Evolutionary conservation across 1,140 invertebrate species (phyloP), one percentile per base, ranked within the genome.

Genomic region (Belonocnema kinseyi): DNA sequence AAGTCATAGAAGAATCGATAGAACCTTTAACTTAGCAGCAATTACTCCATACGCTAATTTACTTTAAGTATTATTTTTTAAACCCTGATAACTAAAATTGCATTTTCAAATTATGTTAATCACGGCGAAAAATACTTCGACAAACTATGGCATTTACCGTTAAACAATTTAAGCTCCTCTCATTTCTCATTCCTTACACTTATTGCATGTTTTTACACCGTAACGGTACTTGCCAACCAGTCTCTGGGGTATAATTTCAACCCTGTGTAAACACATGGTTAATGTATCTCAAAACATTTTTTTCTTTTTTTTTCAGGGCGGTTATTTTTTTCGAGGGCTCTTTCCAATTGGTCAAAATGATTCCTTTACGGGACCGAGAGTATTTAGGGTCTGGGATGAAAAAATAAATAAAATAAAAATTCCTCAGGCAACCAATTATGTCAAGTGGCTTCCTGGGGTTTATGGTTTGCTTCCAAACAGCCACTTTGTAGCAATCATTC

Each of bases 181-280:
- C 61, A 40, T 66, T 66, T 66, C 61, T 66, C 61, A 66, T 66
- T 66, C 61, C 14, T 40, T 66, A 66, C 40, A 66, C 61, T 66
- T 66, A 66, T 66, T 66, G 61, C 61, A 66, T 66, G 61, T 66
- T 66, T 66, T 66, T 40, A 66, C 61, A 66, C 61, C 26, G 61
- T 66, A 66, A 66, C 61, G 61, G 61, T 66, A 66, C 61, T 66
- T 66, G 61, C 14, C 61, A 40, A 66, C 13, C 26, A 40, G 61
- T 33, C 61, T 33, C 61, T n/a, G 40, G 61, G 61, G 61, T 66
- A 66, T 66, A 66, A 66, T 66, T 66, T 66, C 61, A 66, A 66
- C 61, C 61, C 61, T 40, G 61, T 66, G 61, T 46, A 66, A 66
- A 66, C 26, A 66, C 61, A 46, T 46, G 13, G n/a, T 40, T 16